Base-by-base conservation (phyloP, 2,113 vertebrate species). In the Monarcha castaneiventris region DNA sequence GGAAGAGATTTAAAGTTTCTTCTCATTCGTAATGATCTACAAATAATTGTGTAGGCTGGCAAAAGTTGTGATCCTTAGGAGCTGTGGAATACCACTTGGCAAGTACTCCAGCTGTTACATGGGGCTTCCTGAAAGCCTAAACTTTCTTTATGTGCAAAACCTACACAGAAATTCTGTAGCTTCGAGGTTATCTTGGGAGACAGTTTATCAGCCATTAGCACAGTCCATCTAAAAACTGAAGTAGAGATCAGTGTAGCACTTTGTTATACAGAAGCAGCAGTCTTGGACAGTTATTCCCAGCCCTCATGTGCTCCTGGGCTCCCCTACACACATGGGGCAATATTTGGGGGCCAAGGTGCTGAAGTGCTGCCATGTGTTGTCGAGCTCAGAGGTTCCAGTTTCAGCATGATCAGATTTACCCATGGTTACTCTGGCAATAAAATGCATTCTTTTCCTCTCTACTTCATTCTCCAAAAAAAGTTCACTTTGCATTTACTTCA, bases 261-360 rank as follows among this genome's bases (percentile, higher is more conserved):
- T 52, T 13, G 16, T 55, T 22, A 46, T 1, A 26, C 2, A 49
- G 43, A 44, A 62, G 25, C 3, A 75, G 49, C 33, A 29, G 32
- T 9, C 23, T 21, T 16, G 23, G 61, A 9, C 22, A 76, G 22
- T 7, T 39, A 0, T 7, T 12, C 5, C 35, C 35, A 12, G 29
- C 30, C 6, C 0, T n/a, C 0, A 3, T 7, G 44, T 90, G 83
- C 35, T 58, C 11, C 51, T 33, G 10, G 23, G 35, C 51, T 71
- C 21, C 13, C 19, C 16, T 33, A 1, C 6, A 11, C 7, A 9
- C 2, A 1, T 2, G 9, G 29, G 4, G 19, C 7, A 5, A 0
- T 9, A 14, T 9, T 11, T 23, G 23, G 58, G 49, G 44, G 16
- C 62, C 7, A 22, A 62, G 20, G 7, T 19, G 11, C 3, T 19